These are phyloP conservation scores for Timema podura DNA, from an alignment of 2,888 invertebrate species.

Conservation along the genomic window DNA sequence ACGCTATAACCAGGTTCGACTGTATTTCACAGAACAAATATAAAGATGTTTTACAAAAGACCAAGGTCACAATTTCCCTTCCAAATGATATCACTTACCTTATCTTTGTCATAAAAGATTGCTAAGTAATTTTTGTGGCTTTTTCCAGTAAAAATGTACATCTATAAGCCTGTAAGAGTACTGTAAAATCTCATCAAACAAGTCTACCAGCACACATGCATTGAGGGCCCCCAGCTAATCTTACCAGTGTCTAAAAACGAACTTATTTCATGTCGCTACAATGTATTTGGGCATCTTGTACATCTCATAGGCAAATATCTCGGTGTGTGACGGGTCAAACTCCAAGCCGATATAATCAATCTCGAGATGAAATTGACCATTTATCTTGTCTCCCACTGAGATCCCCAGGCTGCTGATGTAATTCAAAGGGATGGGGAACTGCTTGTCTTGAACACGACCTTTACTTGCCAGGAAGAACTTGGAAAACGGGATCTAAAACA, in stretches of 20 bases:
- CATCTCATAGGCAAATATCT: conserved; percentile 92
- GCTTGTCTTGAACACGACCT: conserved; percentile 82
- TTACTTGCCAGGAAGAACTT: conserved; percentile 81
- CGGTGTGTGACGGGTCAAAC: conserved; percentile 71
- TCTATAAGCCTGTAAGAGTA: no score
- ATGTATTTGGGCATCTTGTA: conserved; percentile 68
- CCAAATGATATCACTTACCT: no score
- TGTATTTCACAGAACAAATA: no score
- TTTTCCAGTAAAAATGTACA: no score
- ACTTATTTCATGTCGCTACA: conserved; percentile 44
- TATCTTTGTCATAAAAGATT: no score
- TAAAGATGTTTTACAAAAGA: no score
- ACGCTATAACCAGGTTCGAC: no score
- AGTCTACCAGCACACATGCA: no score
- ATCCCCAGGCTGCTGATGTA: conserved; percentile 74
- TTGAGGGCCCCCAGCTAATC: background rate
- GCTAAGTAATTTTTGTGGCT: no score
- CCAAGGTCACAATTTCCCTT: no score
- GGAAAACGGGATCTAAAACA: conserved; percentile 84
- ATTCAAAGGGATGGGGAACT: conserved; percentile 57
- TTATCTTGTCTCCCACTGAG: conserved; percentile 70
- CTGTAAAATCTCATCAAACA: no score
- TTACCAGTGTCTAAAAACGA: background rate
- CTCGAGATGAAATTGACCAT: conserved; percentile 84
- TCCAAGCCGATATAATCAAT: conserved; percentile 89